phyloP scores from a whole-genome alignment of 2,113 vertebrate species.

The Dicrurus megarhynchus region DNA sequence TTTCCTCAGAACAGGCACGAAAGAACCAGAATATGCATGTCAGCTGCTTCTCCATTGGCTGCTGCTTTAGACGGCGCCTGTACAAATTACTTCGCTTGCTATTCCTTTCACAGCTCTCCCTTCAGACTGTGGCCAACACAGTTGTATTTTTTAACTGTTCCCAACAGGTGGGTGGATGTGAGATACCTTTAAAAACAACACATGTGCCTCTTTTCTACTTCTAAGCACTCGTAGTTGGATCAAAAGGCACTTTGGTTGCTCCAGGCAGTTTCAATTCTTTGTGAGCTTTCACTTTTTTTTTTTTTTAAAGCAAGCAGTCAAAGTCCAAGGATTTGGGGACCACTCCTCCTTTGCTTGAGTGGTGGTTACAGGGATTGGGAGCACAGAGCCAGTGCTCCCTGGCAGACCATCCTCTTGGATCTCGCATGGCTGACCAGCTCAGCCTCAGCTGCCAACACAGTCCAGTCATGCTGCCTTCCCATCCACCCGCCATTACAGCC shows the following conservation, averaged over 20 bases:
- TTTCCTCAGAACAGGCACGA: slow-evolving; percentile 19
- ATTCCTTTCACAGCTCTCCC: not conserved
- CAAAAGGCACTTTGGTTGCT: slow-evolving; percentile 26
- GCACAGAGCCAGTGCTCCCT: not conserved
- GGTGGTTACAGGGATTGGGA: not conserved
- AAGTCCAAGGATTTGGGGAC: not conserved
- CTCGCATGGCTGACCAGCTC: not conserved
- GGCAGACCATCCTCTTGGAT: not conserved
- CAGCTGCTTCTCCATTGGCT: not conserved
- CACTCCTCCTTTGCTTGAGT: not conserved
- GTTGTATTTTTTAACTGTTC: slow-evolving; percentile 23
- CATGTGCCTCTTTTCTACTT: slow-evolving; percentile 9
- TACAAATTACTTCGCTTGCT: not conserved
- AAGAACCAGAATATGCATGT: not conserved
- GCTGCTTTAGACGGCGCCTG: not conserved
- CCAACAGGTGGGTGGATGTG: not conserved
- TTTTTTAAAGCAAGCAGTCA: not conserved
- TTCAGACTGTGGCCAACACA: slow-evolving; percentile 9
- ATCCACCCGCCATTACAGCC: not conserved
- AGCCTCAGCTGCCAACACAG: not conserved
- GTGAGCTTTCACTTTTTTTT: not conserved
- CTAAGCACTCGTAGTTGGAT: not conserved
- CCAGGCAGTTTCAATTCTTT: slow-evolving; percentile 37
- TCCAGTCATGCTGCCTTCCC: not conserved
- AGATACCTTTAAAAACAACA: not conserved